Evolutionary conservation across 2,888 invertebrate species (phyloP).

Genomic region (Thereva unica): DNA sequence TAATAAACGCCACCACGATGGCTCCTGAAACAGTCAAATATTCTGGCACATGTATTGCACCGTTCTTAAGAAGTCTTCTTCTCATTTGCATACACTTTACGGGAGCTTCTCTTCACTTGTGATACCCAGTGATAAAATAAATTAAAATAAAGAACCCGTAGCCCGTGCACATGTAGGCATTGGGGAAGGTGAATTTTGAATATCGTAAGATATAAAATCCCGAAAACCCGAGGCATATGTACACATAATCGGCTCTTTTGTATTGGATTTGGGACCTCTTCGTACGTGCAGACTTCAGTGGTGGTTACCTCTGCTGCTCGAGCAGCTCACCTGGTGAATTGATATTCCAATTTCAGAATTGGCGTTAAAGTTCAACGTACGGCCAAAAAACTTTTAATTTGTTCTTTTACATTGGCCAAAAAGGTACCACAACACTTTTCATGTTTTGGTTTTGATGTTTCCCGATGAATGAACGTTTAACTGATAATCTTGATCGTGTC

Average conservation of each 20-base stretch:
- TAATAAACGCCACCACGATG: slow-evolving; percentile 18
- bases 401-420: slow-evolving; percentile 26
- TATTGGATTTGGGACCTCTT: slow-evolving; percentile 4
- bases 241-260: slow-evolving; percentile 23
- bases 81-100: slow-evolving; percentile 22
- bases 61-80: slow-evolving; percentile 2
- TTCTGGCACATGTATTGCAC: slow-evolving; percentile 22
- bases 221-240: background rate
- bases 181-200: slow-evolving; percentile 18
- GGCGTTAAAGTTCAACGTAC: slow-evolving; percentile 40
- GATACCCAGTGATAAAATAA: slow-evolving; percentile 22
- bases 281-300: slow-evolving; percentile 18
- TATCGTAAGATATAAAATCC: slow-evolving; percentile 3
- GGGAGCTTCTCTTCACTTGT: slow-evolving; percentile 13
- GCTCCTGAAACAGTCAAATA: slow-evolving; percentile 7
- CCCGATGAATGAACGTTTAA: too few relatives aligned
- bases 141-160: slow-evolving; percentile 16
- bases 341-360: slow-evolving; percentile 39
- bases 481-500: too few relatives aligned
- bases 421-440: slow-evolving; percentile 20
- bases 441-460: too few relatives aligned
- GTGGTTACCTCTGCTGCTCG: slow-evolving; percentile 10
- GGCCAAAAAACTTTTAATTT: slow-evolving; percentile 39
- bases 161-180: background rate
- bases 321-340: slow-evolving; percentile 36